These are phyloP conservation scores for Diprion similis DNA, from an alignment of 1,140 invertebrate genomes.

Conservation along the genomic window DNA sequence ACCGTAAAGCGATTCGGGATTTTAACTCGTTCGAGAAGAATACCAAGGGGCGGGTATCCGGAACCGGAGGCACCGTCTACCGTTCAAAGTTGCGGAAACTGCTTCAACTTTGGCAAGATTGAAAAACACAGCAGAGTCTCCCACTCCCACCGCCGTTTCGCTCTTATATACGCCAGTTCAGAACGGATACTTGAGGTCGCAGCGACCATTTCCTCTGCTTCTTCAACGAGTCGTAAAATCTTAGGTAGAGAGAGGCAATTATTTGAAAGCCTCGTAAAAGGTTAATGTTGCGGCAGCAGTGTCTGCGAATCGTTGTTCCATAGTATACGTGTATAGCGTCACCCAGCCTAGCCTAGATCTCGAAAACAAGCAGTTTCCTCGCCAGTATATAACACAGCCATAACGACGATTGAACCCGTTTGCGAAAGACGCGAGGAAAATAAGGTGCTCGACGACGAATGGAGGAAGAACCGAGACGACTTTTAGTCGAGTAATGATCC, in stretches of 20 bases:
- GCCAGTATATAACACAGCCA: neutral
- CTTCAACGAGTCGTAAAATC: slow-evolving; percentile 3
- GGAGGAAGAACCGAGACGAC: too few species aligned
- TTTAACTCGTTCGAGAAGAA: too few species aligned
- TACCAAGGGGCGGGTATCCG: too few species aligned
- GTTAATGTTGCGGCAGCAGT: slow-evolving; percentile 4
- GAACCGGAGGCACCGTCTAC: too few species aligned
- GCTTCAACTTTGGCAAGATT: neutral
- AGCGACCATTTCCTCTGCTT: neutral
- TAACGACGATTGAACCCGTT: too few species aligned
- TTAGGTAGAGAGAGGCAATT: neutral
- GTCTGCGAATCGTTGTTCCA: neutral
- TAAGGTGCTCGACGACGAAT: too few species aligned
- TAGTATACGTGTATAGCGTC: neutral
- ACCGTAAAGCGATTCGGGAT: too few species aligned
- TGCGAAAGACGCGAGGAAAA: too few species aligned
- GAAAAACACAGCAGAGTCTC: neutral
- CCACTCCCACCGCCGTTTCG: too few species aligned
- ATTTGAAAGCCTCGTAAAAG: slow-evolving; percentile 7
- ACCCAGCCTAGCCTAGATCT: neutral
- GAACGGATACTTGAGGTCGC: too few species aligned
- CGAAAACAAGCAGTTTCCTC: neutral
- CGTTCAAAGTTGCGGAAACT: neutral
- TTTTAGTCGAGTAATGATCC: neutral
- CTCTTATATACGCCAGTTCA: too few species aligned